Percentiles rank a stretch among this genome's conserved stretches.
Conservation (phyloP, 1,140 invertebrate genomes). For the Nylanderia fulva region DNA sequence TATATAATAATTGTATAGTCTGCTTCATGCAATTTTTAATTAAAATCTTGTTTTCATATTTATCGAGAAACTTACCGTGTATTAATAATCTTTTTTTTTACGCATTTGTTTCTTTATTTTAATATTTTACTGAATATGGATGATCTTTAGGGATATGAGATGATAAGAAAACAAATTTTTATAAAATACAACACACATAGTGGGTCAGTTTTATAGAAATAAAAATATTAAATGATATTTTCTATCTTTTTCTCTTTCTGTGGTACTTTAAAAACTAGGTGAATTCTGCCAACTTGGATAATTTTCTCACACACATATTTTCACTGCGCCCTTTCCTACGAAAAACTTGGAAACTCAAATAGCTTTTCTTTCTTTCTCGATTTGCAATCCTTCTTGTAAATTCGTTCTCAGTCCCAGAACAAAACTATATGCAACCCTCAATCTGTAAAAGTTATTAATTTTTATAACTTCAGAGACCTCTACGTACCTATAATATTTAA, state of each 20-base stretch:
- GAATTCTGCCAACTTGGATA: slow-evolving; percentile 44
- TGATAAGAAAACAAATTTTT: background rate
- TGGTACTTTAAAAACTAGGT: slow-evolving; percentile 24
- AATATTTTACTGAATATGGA: too few relatives aligned
- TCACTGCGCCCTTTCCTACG: slow-evolving; percentile 5
- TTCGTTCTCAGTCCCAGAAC: background rate
- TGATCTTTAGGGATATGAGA: background rate
- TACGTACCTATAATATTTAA: background rate
- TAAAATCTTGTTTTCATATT: background rate
- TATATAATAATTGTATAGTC: background rate
- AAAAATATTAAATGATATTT: slow-evolving; percentile 18
- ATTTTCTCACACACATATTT: slow-evolving; percentile 42
- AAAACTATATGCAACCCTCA: background rate
- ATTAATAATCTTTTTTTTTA: too few relatives aligned
- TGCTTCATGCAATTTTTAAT: background rate
- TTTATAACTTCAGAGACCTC: background rate
- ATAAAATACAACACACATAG: background rate
- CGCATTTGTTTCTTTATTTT: background rate
- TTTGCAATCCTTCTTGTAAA: slow-evolving; percentile 15
- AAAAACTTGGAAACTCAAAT: slow-evolving; percentile 35
- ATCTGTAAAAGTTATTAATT: slow-evolving; percentile 13
- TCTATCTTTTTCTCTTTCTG: background rate
- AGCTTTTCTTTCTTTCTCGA: slow-evolving; percentile 9
- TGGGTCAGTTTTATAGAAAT: slow-evolving; percentile 3
- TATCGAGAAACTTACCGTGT: too few relatives aligned